A percentile compares a stretch with the other conserved stretches of the same genome.
phyloP scores from a whole-genome alignment of 2,113 vertebrate genomes.

The Scalopus aquaticus region DNA sequence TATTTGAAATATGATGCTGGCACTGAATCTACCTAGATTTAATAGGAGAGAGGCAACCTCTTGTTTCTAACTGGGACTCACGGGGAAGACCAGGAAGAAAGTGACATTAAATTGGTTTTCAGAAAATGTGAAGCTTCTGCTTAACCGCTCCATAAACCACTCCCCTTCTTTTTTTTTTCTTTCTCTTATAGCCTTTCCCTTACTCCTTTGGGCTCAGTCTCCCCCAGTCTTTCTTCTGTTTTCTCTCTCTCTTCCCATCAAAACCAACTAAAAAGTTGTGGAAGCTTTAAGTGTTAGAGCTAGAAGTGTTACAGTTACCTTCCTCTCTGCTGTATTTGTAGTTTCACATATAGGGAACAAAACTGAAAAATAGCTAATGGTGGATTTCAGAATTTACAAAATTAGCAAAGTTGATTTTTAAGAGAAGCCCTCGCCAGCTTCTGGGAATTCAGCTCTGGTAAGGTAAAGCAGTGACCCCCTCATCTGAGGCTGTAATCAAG shows the following conservation, averaged over 20 bases:
- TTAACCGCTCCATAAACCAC: background rate
- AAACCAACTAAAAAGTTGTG: background rate
- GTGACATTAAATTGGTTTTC: background rate
- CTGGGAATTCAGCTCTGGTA: background rate
- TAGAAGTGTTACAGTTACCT: background rate
- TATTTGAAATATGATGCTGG: background rate
- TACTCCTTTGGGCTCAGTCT: background rate
- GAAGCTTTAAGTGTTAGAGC: background rate
- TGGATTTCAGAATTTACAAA: background rate
- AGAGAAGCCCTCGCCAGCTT: background rate
- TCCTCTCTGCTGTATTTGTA: background rate
- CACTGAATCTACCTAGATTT: background rate
- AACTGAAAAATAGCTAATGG: background rate
- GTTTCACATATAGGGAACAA: too few species aligned
- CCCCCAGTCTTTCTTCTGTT: background rate
- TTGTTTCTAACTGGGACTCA: background rate
- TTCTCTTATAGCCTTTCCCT: background rate
- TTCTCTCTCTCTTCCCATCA: background rate
- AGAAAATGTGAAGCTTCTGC: background rate
- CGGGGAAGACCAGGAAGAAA: background rate
- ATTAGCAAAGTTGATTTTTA: background rate
- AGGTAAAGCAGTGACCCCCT: too few species aligned
- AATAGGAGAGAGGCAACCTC: background rate
- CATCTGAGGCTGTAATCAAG: background rate
- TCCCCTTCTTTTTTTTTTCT: background rate